Evolutionary conservation across 2,113 vertebrate species (phyloP), one percentile per base, ranked within the genome.

Genomic region (Plestiodon gilberti): DNA sequence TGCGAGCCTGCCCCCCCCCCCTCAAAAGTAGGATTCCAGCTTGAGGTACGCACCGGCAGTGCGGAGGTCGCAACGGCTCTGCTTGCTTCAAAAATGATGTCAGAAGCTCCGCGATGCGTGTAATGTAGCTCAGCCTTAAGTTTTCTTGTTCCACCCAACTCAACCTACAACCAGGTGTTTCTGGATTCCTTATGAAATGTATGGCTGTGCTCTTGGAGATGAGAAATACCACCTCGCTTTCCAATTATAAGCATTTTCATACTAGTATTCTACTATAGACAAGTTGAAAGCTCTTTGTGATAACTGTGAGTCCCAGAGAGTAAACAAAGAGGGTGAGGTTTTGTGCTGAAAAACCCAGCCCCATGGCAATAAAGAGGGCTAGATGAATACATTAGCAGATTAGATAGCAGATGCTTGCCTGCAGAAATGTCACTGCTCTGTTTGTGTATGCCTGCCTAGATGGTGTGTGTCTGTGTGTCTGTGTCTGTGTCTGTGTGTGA

Each of bases 401-500:
- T 85, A 86, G 81, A 83, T 40, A 78, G 52, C 77, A 90, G 90
- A 90, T 85, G 40, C 65, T 79, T 86, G 79, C 82, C 80, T 84
- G 43, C 33, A 81, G 78, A 65, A 57, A 40, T 48, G 80, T 73
- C 86, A 67, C 2, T 80, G 64, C 22, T 86, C 38, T 65, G 65
- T 55, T 71, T 80, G 20, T 30, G 2, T 28, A 20, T 87, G 59
- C 35, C 17, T 89, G 55, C 48, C 79, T 73, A 78, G 52, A 90
- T 74, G 52, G 43, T 81, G 76, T 0, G 0, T 28, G n/a, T n/a
- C n/a, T n/a, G n/a, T n/a, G n/a, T n/a, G n/a, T n/a, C n/a, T n/a
- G n/a, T n/a, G n/a, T n/a, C n/a, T n/a, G n/a, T n/a, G n/a, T n/a
- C n/a, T n/a, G n/a, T n/a, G n/a, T n/a, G n/a, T n/a, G n/a, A n/a